phyloP scores from a whole-genome alignment of 2,113 vertebrate genomes.

The Onychorhynchus coronatus region DNA sequence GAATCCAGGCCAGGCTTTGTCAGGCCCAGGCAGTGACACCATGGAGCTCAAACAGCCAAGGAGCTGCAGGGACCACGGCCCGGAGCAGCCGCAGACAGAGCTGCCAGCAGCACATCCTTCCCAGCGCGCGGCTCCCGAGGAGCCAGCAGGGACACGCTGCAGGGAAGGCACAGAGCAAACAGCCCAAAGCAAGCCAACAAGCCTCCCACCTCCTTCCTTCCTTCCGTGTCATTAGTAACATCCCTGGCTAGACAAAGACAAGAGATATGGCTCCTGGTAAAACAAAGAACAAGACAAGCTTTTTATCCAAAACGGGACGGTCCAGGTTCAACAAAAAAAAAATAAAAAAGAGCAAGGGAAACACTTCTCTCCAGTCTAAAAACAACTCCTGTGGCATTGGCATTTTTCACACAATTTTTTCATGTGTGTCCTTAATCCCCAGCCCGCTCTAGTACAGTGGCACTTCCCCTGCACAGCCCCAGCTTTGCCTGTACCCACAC shows the following conservation, averaged over 20 bases:
- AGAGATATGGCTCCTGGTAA: not conserved
- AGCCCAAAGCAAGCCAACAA: not conserved
- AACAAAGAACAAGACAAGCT: not conserved
- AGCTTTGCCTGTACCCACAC: fast-evolving
- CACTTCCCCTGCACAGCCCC: fast-evolving
- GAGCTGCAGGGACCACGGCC: not conserved
- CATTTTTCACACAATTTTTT: not conserved
- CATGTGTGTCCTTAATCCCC: not conserved
- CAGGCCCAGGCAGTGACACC: not conserved
- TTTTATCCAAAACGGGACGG: not conserved
- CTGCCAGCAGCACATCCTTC: not conserved
- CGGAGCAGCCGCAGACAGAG: fast-evolving
- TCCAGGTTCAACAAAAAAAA: fast-evolving
- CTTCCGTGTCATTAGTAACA: not conserved
- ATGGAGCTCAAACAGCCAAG: not conserved
- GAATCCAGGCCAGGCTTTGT: fast-evolving
- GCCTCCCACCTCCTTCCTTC: not conserved
- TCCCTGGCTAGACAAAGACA: not conserved
- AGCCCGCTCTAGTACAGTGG: fast-evolving
- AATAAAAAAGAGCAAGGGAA: not conserved
- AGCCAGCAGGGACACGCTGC: not conserved
- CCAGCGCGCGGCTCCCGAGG: fast-evolving
- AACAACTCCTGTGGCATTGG: not conserved
- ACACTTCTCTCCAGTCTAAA: not conserved
- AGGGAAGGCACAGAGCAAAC: not conserved